Base-by-base conservation (phyloP, 2,113 vertebrate genomes). In the Mus musculus region DNA sequence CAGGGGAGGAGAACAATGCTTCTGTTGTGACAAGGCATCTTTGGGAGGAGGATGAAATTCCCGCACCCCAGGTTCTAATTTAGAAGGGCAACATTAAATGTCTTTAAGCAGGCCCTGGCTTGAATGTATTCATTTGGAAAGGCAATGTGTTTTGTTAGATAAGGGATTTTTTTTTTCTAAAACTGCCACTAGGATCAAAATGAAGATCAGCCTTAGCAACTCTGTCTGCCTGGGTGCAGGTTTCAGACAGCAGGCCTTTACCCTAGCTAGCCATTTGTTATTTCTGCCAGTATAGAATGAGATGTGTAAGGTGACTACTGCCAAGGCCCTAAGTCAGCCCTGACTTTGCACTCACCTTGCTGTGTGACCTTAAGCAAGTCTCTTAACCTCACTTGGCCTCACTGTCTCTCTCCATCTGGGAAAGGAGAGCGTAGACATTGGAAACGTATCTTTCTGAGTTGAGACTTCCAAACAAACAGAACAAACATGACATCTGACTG, bases 121-220 rank as follows among this genome's bases (percentile, higher is more conserved):
- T 98, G 97, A 98, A 93, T 19, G 46, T 89, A 91, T 95, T 97
- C 49, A 95, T 97, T 97, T 97, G 91, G 93, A 96, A 96, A 95
- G 95, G 95, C 96, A 97, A 92, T 84, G 94, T 97, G 96, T 95
- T 97, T 92, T 96, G 94, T 96, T 93, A 98, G 96, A 98, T 97
- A 97, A 97, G 94, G 78, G 54, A 46, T 78, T 92, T 96, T 94
- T 93, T 90, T 4, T 11, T 88, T 90, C 3, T 26, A 5, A 52
- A 59, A 69, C 88, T 91, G 93, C 94, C 93, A 72, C 33, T 75
- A 87, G 94, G 93, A 98, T 97, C 95, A 96, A 96, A 96, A 95
- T 94, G 81, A 96, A 97, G 93, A 96, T 96, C 76, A 81, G 69
- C 77, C 19, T 95, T 84, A 92, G n/a, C 42, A 73, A 92, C 76